Evolutionary conservation across 2,888 invertebrate genomes (phyloP).

Genomic region (Oligia latruncula): DNA sequence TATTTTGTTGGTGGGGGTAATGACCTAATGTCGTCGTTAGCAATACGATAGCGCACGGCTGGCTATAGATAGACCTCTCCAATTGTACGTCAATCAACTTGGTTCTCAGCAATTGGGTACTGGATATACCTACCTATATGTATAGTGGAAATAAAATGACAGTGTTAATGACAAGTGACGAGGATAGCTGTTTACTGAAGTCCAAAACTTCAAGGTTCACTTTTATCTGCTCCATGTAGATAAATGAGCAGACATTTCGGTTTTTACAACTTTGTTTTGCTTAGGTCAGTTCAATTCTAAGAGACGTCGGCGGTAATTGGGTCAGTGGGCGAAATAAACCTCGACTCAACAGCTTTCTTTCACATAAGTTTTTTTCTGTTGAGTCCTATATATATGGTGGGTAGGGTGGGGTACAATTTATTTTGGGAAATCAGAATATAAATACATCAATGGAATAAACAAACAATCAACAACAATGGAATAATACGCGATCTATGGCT

Average conservation of each 20-base stretch:
- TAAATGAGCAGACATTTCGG: background rate
- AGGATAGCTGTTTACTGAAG: background rate
- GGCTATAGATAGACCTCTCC: too few species aligned
- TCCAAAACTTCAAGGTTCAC: background rate
- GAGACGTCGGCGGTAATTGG: conserved; percentile 24
- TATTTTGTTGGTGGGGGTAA: background rate
- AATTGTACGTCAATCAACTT: too few species aligned
- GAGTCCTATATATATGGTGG: too few species aligned
- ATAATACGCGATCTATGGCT: too few species aligned
- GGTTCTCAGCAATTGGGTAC: too few species aligned
- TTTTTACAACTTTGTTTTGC: conserved; percentile 44
- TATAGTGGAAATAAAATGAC: too few species aligned
- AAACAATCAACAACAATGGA: too few species aligned
- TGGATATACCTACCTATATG: background rate
- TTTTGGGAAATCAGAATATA: background rate
- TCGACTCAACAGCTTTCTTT: background rate
- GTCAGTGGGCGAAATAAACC: conserved; percentile 19
- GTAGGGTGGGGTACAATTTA: too few species aligned
- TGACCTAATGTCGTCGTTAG: too few species aligned
- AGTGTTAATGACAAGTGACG: background rate
- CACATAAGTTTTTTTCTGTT: background rate
- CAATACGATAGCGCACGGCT: too few species aligned
- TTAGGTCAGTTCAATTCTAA: background rate
- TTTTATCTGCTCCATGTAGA: background rate
- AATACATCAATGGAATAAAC: background rate